Evolutionary conservation across 2,797 vertebrate genomes (phyloP), one percentile per base, ranked within the genome.

Genomic region (Fistularia tabacaria): DNA sequence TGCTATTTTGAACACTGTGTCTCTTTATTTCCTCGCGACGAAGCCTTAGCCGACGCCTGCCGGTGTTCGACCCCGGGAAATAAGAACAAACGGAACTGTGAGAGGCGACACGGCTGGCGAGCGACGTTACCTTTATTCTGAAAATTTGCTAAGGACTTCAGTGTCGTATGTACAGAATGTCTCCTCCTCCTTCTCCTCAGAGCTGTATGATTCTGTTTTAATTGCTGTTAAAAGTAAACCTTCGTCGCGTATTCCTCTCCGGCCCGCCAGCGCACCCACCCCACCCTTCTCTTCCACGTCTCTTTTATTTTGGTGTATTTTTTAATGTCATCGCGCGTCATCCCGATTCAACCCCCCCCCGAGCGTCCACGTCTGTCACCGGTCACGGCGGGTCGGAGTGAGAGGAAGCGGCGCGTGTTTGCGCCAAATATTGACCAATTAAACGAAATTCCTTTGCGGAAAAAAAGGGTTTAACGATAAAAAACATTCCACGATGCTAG

Each of bases 1-100:
- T 51, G 75, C 71, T 81, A 52, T 83, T 75, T 76, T 68, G 37
- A 87, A 84, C 86, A 88, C 87, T 89, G 86, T 89, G 85, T 83
- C 71, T 80, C 73, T 64, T 59, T 51, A 25, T 57, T 25, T 51
- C 74, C 80, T 73, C 50, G 13, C 73, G 3, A 72, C 12, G 58
- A 86, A 78, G 86, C 86, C 87, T 88, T 87, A 83, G 81, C 64
- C 25, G 25, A 58, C 58, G 71, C 59, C 70, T 77, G 73, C 41
- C 51, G 53, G 10, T 10, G 15, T 11, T 75, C 77, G 46, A 70
- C 62, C 63, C 66, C 73, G 0, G 40, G 51, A 59, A 38, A 43
- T 38, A 54, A 64, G 43, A 45, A 45, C 11, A 13, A 13, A 57
- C 59, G 56, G 51, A 59, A 76, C 79, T 79, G 79, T 83, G 83